Evolutionary conservation across 2,797 vertebrate species (phyloP), one percentile per base, ranked within the genome.

Genomic region (Gymnothorax javanicus): DNA sequence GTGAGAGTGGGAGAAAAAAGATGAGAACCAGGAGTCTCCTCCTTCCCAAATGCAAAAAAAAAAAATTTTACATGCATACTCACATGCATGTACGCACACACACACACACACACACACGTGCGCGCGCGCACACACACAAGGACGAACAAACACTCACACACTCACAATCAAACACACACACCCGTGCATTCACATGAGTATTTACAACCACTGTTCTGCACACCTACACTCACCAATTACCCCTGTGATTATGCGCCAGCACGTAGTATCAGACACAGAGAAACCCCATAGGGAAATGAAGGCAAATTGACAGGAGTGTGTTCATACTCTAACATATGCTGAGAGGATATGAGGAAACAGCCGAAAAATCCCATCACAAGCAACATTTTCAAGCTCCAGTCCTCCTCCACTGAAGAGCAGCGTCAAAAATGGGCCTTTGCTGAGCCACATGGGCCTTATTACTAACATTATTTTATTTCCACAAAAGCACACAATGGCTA

Each of bases 311-410:
- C 79, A 84, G 60, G 13, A 73, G 25, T 60, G 57, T 27, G 12
- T 83, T 5, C 27, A 75, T 75, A 82, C 87, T 77, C 64, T 81
- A 84, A 25, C 84, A 86, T 82, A 87, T 87, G 84, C 13, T 83
- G 50, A 56, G 86, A 60, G 12, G 77, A 64, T 84, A 62, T n/a
- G 81, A 87, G 73, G 83, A 85, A 83, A 62, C 84, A 85, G 43
- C 62, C 67, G 17, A 15, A 64, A 27, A 75, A 82, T 71, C 15
- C 57, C 82, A 81, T 20, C 7, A 69, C 33, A 60, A n/a, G 81
- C 88, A 56, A 83, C 89, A 17, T 84, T 88, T 87, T 90, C 60
- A 88, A 8, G 54, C 71, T 43, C 12, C 33, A 60, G 27, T 25
- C 33, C 11, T 8, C 77, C 23, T 77, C 64, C 73, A 82, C 85